phyloP scores from a whole-genome alignment of 2,113 vertebrate genomes.

The Plecotus auritus region DNA sequence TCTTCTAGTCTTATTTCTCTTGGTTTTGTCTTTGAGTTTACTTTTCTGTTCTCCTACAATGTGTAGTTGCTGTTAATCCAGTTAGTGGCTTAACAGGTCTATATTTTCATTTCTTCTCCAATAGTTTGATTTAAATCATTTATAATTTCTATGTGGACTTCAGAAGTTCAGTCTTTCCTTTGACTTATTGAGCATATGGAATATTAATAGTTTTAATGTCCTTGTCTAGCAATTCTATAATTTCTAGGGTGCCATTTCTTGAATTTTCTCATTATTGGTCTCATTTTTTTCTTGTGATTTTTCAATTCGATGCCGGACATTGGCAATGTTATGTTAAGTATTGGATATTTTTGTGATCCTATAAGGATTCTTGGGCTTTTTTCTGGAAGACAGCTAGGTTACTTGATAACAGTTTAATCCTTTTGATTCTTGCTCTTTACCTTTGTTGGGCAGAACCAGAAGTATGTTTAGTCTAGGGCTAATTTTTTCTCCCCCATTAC shows the following conservation, averaged over 20 bases:
- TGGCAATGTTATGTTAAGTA: background rate
- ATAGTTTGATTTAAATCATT: background rate
- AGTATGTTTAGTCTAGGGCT: background rate
- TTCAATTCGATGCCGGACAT: background rate
- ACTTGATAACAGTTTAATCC: background rate
- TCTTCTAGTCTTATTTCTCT: background rate
- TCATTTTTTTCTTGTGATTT: background rate
- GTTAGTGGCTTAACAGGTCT: too few species aligned
- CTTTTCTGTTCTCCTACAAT: background rate
- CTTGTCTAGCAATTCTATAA: background rate
- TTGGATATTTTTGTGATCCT: background rate
- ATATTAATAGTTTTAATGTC: background rate
- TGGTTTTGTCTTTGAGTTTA: background rate
- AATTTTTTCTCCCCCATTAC: background rate
- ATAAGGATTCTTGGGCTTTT: background rate
- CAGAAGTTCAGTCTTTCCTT: background rate
- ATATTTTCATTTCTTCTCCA: background rate
- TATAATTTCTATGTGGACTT: background rate
- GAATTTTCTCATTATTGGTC: background rate
- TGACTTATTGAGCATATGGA: background rate
- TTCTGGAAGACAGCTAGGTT: background rate
- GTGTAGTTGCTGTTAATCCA: background rate
- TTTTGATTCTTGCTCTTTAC: conserved; percentile 1
- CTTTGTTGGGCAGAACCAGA: background rate
- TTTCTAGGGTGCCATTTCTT: background rate